These are phyloP conservation scores for Drosophila maculinotata DNA, from an alignment of 2,888 invertebrate species.

Conservation along the genomic window DNA sequence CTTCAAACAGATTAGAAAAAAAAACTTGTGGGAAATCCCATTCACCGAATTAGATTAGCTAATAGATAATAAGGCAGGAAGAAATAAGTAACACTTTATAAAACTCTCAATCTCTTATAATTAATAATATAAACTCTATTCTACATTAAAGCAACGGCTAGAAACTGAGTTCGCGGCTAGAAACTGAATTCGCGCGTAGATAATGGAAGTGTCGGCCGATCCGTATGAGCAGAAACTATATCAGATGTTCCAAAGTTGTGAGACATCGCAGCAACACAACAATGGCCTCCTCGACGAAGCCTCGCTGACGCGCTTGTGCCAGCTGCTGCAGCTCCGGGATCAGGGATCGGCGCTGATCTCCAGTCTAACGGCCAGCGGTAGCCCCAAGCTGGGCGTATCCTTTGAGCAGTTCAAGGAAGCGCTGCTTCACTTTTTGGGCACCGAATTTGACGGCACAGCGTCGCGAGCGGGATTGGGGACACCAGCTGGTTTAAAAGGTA, in stretches of 20 bases:
- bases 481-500: slow-evolving; percentile 62
- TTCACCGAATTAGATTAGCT: too few species aligned
- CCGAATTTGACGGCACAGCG: slow-evolving; percentile 82
- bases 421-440: slow-evolving; percentile 89
- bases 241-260: slow-evolving; percentile 92
- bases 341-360: slow-evolving; percentile 88
- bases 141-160: slow-evolving; percentile 33
- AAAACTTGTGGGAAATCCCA: too few species aligned
- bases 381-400: slow-evolving; percentile 86
- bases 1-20: too few species aligned
- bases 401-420: slow-evolving; percentile 92
- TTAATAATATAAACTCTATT: slow-evolving; percentile 1
- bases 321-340: slow-evolving; percentile 91
- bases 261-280: slow-evolving; percentile 87
- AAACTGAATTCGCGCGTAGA: slow-evolving; percentile 36
- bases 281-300: slow-evolving; percentile 89
- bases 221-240: slow-evolving; percentile 93
- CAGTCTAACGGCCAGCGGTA: slow-evolving; percentile 85
- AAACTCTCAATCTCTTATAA: background rate
- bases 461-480: slow-evolving; percentile 32
- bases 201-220: slow-evolving; percentile 86
- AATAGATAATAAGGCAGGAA: too few species aligned
- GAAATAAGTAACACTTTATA: too few species aligned
- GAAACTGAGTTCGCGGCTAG: slow-evolving; percentile 36
- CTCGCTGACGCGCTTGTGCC: slow-evolving; percentile 90